Conservation (phyloP, 2,113 vertebrate genomes). For the Barbus barbus region DNA sequence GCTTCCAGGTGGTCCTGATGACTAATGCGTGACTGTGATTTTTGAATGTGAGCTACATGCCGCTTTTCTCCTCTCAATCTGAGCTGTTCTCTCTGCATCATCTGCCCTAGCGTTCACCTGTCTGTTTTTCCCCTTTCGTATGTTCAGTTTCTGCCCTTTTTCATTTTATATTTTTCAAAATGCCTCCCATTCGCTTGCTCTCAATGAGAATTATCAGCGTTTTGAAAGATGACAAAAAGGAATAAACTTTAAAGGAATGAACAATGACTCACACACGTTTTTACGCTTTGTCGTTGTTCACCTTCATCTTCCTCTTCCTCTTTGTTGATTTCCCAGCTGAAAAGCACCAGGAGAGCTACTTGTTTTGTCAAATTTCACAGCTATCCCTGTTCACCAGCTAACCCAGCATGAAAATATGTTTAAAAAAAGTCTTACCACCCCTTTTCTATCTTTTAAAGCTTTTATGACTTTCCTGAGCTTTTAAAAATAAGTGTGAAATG, state of each 20-base stretch:
- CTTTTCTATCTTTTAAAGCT: background rate
- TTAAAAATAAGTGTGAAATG: slow-evolving; percentile 7
- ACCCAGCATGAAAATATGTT: too few relatives aligned
- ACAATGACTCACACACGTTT: slow-evolving; percentile 16
- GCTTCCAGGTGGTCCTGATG: slow-evolving; percentile 51
- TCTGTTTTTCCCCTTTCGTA: slow-evolving; percentile 29
- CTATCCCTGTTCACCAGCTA: background rate
- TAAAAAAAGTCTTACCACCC: background rate
- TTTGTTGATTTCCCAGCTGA: slow-evolving; percentile 43
- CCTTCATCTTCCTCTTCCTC: slow-evolving; percentile 47
- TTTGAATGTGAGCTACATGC: slow-evolving; percentile 33
- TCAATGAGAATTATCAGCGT: background rate
- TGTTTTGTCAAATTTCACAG: background rate
- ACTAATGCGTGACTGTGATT: slow-evolving; percentile 33
- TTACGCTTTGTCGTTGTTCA: slow-evolving; percentile 59
- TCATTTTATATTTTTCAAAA: slow-evolving; percentile 57
- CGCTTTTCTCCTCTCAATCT: slow-evolving; percentile 8
- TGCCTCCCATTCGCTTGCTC: slow-evolving; percentile 16
- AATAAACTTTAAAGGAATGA: background rate
- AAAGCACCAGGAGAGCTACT: background rate
- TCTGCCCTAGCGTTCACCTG: slow-evolving; percentile 1
- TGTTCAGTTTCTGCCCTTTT: background rate
- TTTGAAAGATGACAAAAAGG: background rate
- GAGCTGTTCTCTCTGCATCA: background rate
- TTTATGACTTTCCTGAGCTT: background rate